Conservation (phyloP, 2,888 invertebrate genomes). For the Euproctis similis region DNA sequence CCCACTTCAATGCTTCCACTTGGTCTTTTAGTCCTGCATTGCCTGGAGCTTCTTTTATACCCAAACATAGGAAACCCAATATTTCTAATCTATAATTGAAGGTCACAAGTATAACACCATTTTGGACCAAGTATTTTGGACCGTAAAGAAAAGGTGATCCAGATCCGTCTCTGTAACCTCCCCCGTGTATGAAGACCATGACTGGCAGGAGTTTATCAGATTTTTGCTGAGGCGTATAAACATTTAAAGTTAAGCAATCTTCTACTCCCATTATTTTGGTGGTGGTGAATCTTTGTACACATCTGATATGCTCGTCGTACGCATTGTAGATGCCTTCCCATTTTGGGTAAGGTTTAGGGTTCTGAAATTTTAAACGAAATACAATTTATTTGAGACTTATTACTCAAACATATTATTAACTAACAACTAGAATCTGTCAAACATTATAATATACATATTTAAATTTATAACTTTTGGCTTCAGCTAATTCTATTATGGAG, state of each 20-base stretch:
- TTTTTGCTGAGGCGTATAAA: slow-evolving; percentile 44
- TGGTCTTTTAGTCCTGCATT: slow-evolving; percentile 65
- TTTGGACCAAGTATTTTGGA: slow-evolving; percentile 47
- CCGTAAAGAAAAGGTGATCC: slow-evolving; percentile 55
- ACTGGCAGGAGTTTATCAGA: slow-evolving; percentile 36
- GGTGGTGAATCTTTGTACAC: slow-evolving; percentile 47
- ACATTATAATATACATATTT: too few species aligned
- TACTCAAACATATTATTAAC: too few species aligned
- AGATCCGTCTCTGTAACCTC: slow-evolving; percentile 60
- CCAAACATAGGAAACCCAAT: slow-evolving; percentile 56
- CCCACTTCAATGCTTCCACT: slow-evolving; percentile 54
- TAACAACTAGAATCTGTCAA: too few species aligned
- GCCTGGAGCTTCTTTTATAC: slow-evolving; percentile 58
- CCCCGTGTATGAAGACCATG: slow-evolving; percentile 66
- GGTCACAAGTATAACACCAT: slow-evolving; percentile 54
- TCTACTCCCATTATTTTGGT: slow-evolving; percentile 41
- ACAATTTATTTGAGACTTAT: not conserved
- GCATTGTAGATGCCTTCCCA: slow-evolving; percentile 53
- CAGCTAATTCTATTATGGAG: too few species aligned
- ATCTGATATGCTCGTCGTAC: slow-evolving; percentile 47
- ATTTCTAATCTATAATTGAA: slow-evolving; percentile 62
- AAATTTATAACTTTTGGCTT: too few species aligned
- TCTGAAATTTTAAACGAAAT: slow-evolving; percentile 34
- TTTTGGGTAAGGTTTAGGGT: slow-evolving; percentile 32
- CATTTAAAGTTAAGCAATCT: slow-evolving; percentile 55